Conservation (phyloP, 2,797 vertebrate species). For the Takifugu ocellatus region DNA sequence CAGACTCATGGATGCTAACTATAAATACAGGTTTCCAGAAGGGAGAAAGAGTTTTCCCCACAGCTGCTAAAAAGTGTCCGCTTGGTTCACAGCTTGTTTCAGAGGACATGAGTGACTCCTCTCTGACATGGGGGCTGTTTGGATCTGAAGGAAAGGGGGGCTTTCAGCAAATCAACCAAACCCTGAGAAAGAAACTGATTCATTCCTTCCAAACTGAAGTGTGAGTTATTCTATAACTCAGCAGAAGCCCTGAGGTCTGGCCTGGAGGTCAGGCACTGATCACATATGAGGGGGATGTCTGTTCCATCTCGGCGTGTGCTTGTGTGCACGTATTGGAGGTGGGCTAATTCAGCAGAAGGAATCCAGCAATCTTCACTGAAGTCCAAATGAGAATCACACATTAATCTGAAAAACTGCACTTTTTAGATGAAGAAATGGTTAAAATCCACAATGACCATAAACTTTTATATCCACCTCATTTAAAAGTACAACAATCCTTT, state of each 20-base stretch:
- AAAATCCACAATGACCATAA: too few relatives aligned
- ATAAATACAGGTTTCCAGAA: conserved; percentile 9
- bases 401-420: too few relatives aligned
- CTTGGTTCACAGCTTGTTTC: conserved; percentile 66
- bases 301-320: conserved; percentile 10
- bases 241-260: conserved; percentile 70
- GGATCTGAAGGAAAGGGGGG: conserved; percentile 57
- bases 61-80: conserved; percentile 21
- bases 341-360: too few relatives aligned
- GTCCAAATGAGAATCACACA: too few relatives aligned
- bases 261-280: conserved; percentile 48
- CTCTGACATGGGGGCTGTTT: conserved; percentile 40
- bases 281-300: conserved; percentile 63
- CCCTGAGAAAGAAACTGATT: conserved; percentile 58
- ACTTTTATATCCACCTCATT: too few relatives aligned
- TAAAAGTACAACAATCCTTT: too few relatives aligned
- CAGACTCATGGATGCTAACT: conserved; percentile 9
- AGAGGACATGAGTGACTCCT: conserved; percentile 36
- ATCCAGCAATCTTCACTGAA: too few relatives aligned
- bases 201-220: conserved; percentile 53
- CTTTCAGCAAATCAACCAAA: conserved; percentile 55
- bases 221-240: conserved; percentile 61
- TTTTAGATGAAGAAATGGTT: too few relatives aligned
- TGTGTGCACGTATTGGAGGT: conserved; percentile 2
- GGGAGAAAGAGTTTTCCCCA: conserved; percentile 25